These are phyloP conservation scores for Agonopterix subpropinquella DNA, from an alignment of 2,888 invertebrate genomes.

Conservation along the genomic window DNA sequence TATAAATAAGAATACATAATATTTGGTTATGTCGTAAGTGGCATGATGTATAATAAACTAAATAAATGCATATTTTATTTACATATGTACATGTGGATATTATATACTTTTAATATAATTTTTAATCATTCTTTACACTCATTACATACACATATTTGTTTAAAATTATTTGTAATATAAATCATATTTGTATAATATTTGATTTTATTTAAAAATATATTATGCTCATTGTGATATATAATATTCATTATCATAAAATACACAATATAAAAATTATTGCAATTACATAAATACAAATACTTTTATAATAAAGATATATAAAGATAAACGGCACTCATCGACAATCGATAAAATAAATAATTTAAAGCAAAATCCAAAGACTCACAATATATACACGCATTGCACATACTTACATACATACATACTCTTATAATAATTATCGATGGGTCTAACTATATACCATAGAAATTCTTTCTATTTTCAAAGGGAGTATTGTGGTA, in stretches of 20 bases:
- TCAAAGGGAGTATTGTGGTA: conserved; percentile 51
- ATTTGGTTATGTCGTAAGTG: conserved; percentile 20
- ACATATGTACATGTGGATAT: conserved; percentile 37
- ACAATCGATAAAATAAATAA: conserved; percentile 19
- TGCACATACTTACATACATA: conserved; percentile 27
- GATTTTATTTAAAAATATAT: not conserved
- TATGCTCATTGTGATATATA: too few species aligned
- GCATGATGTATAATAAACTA: conserved; percentile 16
- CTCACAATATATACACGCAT: conserved; percentile 27
- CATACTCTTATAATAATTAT: conserved; percentile 22
- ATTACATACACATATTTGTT: conserved; percentile 16
- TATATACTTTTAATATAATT: conserved; percentile 1
- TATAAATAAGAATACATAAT: conserved; percentile 19
- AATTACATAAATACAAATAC: conserved; percentile 4
- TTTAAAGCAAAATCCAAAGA: conserved; percentile 69
- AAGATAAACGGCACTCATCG: conserved; percentile 10
- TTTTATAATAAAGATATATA: conserved; percentile 3
- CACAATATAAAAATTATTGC: conserved; percentile 14
- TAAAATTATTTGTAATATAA: conserved; percentile 8
- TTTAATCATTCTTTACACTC: conserved; percentile 2
- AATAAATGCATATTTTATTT: conserved; percentile 51
- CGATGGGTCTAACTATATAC: conserved; percentile 7
- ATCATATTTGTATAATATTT: conserved; percentile 9
- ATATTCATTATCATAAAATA: conserved; percentile 8
- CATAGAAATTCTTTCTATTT: conserved; percentile 2